Conservation (phyloP, 2,797 vertebrate genomes). For the Buceros bicornis region DNA sequence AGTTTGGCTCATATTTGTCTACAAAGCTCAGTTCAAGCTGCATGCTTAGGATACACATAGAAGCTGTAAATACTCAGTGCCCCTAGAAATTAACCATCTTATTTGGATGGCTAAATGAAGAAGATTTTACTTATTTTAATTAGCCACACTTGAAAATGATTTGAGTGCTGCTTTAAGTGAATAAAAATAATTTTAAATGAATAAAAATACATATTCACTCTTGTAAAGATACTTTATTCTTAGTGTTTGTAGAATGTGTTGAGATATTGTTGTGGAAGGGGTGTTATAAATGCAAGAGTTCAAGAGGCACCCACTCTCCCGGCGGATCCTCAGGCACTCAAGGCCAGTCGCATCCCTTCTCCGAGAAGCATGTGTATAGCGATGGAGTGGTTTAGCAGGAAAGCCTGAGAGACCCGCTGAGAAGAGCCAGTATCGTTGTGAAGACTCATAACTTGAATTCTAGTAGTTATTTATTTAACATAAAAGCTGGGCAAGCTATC, state of each 20-base stretch:
- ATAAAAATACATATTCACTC: background rate
- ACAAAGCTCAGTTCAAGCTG: slow-evolving; percentile 21
- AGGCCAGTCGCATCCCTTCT: fast-evolving
- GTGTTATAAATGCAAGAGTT: background rate
- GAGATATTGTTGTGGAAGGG: background rate
- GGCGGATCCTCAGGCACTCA: background rate
- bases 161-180: background rate
- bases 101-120: background rate
- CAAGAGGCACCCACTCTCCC: background rate
- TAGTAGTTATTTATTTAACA: background rate
- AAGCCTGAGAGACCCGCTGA: background rate
- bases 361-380: background rate
- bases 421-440: background rate
- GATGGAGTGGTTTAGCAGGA: background rate
- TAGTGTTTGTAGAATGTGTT: background rate
- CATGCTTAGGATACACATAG: background rate
- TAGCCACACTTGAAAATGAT: background rate
- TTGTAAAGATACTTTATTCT: background rate
- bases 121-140: background rate
- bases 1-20: slow-evolving; percentile 60
- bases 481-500: background rate
- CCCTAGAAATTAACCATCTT: slow-evolving; percentile 13
- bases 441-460: background rate
- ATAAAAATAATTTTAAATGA: background rate
- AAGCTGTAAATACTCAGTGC: background rate